Conservation (phyloP, 2,888 invertebrate species). For the Thereva unica region DNA sequence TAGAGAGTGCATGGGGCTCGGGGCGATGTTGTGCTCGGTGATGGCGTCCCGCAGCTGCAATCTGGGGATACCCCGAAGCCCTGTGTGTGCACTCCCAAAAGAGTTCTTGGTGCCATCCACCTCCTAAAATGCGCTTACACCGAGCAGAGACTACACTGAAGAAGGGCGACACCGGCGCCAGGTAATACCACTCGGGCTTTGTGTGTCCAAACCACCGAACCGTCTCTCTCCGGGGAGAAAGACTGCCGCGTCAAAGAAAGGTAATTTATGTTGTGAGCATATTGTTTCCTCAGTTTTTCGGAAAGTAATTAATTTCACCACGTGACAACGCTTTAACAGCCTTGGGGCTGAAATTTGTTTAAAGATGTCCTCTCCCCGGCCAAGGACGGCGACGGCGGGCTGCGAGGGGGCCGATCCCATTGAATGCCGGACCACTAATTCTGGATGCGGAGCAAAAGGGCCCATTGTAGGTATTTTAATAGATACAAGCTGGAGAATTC, state of each 20-base stretch:
- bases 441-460: neutral
- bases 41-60: no score
- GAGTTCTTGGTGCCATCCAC: no score
- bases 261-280: constrained; percentile 47
- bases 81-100: no score
- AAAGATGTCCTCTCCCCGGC: constrained; percentile 1
- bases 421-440: neutral
- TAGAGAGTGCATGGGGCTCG: neutral
- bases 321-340: constrained; percentile 45
- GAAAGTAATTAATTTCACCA: constrained; percentile 47
- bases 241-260: constrained; percentile 33
- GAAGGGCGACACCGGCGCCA: constrained; percentile 4
- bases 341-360: constrained; percentile 37
- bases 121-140: no score
- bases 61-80: no score
- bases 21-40: neutral
- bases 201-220: neutral
- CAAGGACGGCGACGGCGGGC: neutral
- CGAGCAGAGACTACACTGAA: no score
- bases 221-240: neutral
- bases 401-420: neutral
- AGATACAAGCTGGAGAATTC: constrained; percentile 9
- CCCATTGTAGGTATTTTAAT: constrained; percentile 30
- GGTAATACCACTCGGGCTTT: neutral
- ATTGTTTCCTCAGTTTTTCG: constrained; percentile 47